Base-by-base conservation (phyloP, 2,888 invertebrate genomes). In the Clivina fossor region DNA sequence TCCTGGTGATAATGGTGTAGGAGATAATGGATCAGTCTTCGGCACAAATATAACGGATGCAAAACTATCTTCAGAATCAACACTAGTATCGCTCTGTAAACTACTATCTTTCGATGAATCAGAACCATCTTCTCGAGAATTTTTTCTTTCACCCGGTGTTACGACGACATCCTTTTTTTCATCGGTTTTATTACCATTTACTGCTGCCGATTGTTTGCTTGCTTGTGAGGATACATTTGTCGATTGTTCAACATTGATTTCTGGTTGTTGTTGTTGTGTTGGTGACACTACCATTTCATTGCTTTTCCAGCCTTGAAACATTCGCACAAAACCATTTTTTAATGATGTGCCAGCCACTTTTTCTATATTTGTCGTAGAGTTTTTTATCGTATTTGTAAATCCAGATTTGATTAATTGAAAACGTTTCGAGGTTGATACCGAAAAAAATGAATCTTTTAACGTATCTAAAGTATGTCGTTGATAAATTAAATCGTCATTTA, bases 11-110 rank as follows among this genome's bases (percentile, higher is more conserved):
- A 80, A 68, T 7, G 79, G 78, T 7, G 80, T 80, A 1, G 82
- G 82, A n/a, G 83, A 82, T 64, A 82, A 72, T 33, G 81, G 80
- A 64, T 89, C 88, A 44, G 88, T 84, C 74, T 90, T 91, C 53
- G 93, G 92, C 66, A 93, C 87, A 69, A 87, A 93, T 68, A 94
- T 93, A 38, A 94, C 93, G 60, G 93, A 93, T 56, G 93, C 92
- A 68, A 93, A 92, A 72, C 92, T 93, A 68, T 94, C 93, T 71
- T 94, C 93, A 1, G 92, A 92, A 71, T 94, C 94, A 26, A 93
- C 90, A 74, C 93, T 93, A 1, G 93, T 93, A 69, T 94, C 94
- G 71, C 93, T 93, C 74, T 93, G 93, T 57, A 93, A 79, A 70
- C 93, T 93, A 70, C 91, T 89, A 65, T 90, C 90, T 74, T 90